phyloP scores from a whole-genome alignment of 2,888 invertebrate genomes.

The Scrobipalpa atriplicella region DNA sequence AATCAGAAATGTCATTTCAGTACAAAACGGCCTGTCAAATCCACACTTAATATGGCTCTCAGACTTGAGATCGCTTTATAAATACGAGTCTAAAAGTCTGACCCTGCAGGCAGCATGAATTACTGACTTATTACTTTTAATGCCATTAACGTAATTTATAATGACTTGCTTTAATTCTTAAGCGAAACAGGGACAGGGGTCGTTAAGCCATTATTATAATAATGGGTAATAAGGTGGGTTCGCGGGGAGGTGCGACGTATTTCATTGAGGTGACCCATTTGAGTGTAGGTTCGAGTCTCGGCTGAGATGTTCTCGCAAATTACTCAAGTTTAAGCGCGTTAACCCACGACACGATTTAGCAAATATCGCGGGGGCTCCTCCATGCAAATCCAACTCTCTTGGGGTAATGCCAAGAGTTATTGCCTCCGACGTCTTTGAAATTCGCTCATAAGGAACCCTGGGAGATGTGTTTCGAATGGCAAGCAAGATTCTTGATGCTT shows the following conservation, averaged over 20 bases:
- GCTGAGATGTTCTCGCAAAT: slow-evolving; percentile 46
- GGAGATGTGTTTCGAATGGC: slow-evolving; percentile 11
- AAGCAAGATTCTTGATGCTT: not conserved
- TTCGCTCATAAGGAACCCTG: slow-evolving; percentile 40
- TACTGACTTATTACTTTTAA: not conserved
- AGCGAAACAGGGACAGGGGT: slow-evolving; percentile 24
- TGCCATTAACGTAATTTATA: slow-evolving; percentile 25
- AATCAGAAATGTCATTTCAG: no score
- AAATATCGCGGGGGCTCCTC: slow-evolving; percentile 44
- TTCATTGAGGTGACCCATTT: slow-evolving; percentile 43
- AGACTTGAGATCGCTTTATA: no score
- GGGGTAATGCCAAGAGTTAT: slow-evolving; percentile 44
- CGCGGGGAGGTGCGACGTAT: slow-evolving; percentile 33
- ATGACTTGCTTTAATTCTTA: slow-evolving; percentile 23
- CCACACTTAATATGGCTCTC: no score
- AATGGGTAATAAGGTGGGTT: slow-evolving; percentile 40
- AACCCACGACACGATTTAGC: slow-evolving; percentile 50
- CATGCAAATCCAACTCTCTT: slow-evolving; percentile 53
- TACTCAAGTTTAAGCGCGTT: slow-evolving; percentile 52
- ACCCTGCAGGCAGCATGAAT: not conserved
- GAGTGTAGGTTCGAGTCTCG: slow-evolving; percentile 34
- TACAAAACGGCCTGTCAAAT: no score
- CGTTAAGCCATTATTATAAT: slow-evolving; percentile 43
- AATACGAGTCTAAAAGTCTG: no score
- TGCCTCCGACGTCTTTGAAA: slow-evolving; percentile 43